Conservation (phyloP, 2,113 vertebrate genomes). For the Pelecanoides urinatrix region DNA sequence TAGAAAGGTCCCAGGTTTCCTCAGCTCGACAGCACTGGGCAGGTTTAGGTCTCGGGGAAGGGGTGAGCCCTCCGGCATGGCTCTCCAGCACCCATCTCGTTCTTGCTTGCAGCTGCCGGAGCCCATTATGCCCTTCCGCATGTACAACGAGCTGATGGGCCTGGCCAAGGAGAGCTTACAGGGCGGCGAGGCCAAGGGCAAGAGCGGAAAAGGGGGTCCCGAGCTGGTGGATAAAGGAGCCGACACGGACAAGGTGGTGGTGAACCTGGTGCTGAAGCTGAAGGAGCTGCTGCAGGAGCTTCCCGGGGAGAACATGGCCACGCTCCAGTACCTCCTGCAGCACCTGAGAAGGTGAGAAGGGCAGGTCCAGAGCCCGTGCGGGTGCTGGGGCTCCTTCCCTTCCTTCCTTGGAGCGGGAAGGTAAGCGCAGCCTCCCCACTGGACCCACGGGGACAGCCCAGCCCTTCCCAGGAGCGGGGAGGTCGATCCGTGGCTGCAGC, state of each 20-base stretch:
- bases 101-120: constrained; percentile 83
- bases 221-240: constrained; percentile 76
- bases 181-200: constrained; percentile 61
- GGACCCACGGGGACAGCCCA: neutral
- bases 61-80: neutral
- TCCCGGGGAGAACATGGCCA: constrained; percentile 80
- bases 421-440: rapidly evolving
- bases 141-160: constrained; percentile 93
- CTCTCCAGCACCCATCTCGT: neutral
- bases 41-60: rapidly evolving
- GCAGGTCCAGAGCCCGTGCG: rapidly evolving
- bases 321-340: constrained; percentile 83
- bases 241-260: constrained; percentile 70
- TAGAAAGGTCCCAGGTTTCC: neutral
- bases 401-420: neutral
- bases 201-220: constrained; percentile 51
- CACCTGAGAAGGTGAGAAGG: constrained; percentile 86
- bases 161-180: constrained; percentile 93
- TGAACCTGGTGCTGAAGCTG: constrained; percentile 78
- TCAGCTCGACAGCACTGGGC: rapidly evolving
- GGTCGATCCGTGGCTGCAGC: rapidly evolving
- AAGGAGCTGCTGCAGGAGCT: constrained; percentile 83
- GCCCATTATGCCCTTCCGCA: constrained; percentile 88
- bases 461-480: neutral
- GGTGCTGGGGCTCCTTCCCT: neutral